Base-by-base conservation (phyloP, 2,113 vertebrate species). In the Oreochromis niloticus region DNA sequence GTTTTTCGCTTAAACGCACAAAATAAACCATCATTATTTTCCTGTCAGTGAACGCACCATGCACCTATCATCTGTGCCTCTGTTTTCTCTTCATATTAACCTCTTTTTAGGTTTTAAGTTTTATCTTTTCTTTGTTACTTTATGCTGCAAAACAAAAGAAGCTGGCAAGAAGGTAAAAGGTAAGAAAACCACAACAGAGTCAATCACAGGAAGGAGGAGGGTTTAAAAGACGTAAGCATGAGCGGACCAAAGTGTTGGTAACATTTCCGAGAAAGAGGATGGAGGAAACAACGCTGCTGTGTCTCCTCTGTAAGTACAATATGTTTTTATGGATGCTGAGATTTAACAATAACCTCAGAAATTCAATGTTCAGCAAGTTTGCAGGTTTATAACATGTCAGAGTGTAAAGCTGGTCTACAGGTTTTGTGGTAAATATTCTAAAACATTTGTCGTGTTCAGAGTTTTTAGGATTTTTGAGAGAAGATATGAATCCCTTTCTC, bases 361-460 rank as follows among this genome's bases (percentile, higher is more conserved):
- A 48, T 3, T 16, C 68, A 73, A 9, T 73, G 41, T 73, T 73
- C 41, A 17, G 41, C n/a, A 24, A 4, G 68, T 46, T 46, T 0
- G 22, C 1, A 0, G 39, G 39, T 41, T 71, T 71, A 41, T 41
- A 0, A 66, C 34, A 5, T 22, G 63, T 71, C 63, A 71, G 12
- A 41, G n/a, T 43, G 12, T 6, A 22, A 16, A 9, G 36, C 36
- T 71, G n/a, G 11, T 68, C 1, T 68, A 6, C 36, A 41, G 11
- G 0, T 0, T 39, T 41, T 13, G 34, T 0, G 0, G 8, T 41
- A 68, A 41, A 68, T 68, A n/a, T 41, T 68, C 4, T 0, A 14
- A 68, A 68, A 68, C 19, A 39, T 0, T 39, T 0, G 10, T 3
- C 0, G 1, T 22, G 61, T n/a, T 66, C 34, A 66, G 61, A 66